These are phyloP conservation scores for Apamea epomidion DNA, from an alignment of 2,888 invertebrate species.

Conservation along the genomic window DNA sequence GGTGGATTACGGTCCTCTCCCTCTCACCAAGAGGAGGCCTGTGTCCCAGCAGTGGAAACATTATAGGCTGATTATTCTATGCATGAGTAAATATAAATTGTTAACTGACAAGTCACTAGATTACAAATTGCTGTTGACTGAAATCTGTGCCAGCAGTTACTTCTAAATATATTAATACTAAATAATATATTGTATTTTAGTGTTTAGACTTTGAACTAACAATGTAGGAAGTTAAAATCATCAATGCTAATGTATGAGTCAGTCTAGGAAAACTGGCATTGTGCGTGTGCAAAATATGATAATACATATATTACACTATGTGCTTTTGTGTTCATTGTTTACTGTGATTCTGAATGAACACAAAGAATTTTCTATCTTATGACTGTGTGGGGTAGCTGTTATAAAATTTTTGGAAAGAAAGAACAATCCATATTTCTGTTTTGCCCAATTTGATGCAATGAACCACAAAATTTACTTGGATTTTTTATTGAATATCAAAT, in stretches of 20 bases:
- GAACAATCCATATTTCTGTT: neutral
- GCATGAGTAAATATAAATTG: neutral
- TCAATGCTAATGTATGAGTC: conserved; percentile 36
- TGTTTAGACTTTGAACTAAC: conserved; percentile 25
- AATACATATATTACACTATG: neutral
- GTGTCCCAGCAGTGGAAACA: no score
- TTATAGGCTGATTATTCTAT: no score
- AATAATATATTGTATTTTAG: conserved; percentile 12
- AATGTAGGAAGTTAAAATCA: conserved; percentile 31
- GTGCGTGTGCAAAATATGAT: neutral
- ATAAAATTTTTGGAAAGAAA: neutral
- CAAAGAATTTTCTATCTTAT: neutral
- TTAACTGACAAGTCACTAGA: conserved; percentile 17
- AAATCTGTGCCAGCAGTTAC: conserved; percentile 17
- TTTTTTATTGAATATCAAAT: neutral
- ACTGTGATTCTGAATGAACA: neutral
- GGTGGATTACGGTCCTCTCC: no score
- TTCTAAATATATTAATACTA: conserved; percentile 35
- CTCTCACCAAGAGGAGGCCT: no score
- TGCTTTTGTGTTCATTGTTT: conserved; percentile 21
- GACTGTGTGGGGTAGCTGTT: neutral
- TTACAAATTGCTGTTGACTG: neutral
- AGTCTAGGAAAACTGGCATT: conserved; percentile 17
- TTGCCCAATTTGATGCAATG: neutral
- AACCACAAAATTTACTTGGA: neutral